These are phyloP conservation scores for Scylla paramamosain DNA, from an alignment of 1,140 invertebrate species.

Conservation along the genomic window DNA sequence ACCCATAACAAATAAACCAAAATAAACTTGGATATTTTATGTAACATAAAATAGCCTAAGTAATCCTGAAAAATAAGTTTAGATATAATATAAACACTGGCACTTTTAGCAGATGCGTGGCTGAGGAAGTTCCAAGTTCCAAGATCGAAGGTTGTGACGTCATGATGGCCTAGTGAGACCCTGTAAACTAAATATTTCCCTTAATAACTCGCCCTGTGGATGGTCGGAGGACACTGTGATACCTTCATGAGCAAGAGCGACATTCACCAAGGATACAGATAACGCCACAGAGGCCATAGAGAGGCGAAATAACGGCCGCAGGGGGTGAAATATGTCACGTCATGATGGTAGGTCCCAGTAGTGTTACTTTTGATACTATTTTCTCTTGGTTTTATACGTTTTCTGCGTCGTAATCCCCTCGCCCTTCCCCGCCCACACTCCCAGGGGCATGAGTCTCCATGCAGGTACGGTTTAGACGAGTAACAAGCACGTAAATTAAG, in stretches of 20 bases:
- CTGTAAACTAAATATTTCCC: slow-evolving; percentile 73
- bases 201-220: slow-evolving; percentile 68
- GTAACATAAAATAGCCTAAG: neutral
- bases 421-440: neutral
- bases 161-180: slow-evolving; percentile 73
- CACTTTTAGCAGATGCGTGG: slow-evolving; percentile 48
- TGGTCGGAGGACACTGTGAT: slow-evolving; percentile 68
- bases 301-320: slow-evolving; percentile 43
- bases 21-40: no score
- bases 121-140: slow-evolving; percentile 74
- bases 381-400: slow-evolving; percentile 7
- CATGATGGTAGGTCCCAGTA: slow-evolving; percentile 67
- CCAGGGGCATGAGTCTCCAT: neutral
- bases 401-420: neutral
- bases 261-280: slow-evolving; percentile 72
- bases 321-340: slow-evolving; percentile 70
- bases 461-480: neutral
- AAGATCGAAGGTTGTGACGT: slow-evolving; percentile 75
- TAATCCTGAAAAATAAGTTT: neutral
- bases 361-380: neutral
- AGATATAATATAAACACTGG: neutral
- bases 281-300: slow-evolving; percentile 67
- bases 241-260: slow-evolving; percentile 71
- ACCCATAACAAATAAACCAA: no score
- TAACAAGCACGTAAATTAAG: neutral